A percentile compares a stretch with the other conserved stretches of the same genome.
Evolutionary conservation across 2,888 invertebrate genomes (phyloP).

Genomic region (Melieria omissa): DNA sequence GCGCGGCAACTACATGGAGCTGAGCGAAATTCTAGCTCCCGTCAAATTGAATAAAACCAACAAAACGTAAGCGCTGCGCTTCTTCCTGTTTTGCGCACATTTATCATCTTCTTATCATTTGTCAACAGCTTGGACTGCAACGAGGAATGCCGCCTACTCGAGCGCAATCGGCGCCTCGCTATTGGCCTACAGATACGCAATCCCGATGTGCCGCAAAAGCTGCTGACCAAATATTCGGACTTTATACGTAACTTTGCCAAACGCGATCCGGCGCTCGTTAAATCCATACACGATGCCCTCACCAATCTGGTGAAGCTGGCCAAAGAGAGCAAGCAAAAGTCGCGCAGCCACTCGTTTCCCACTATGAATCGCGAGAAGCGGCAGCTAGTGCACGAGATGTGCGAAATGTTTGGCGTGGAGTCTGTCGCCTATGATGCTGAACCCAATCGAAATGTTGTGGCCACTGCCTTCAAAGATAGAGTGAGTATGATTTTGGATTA

Average conservation of each 20-base stretch:
- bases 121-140: constrained; percentile 85
- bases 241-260: constrained; percentile 85
- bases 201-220: constrained; percentile 79
- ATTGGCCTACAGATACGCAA: constrained; percentile 92
- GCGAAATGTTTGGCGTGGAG: constrained; percentile 93
- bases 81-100: no score
- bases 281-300: constrained; percentile 84
- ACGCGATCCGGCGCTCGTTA: constrained; percentile 83
- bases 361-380: constrained; percentile 94
- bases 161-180: constrained; percentile 89
- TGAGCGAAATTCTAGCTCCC: constrained; percentile 76
- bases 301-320: constrained; percentile 87
- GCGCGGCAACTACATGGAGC: constrained; percentile 79
- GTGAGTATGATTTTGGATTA: constrained; percentile 65
- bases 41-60: constrained; percentile 65
- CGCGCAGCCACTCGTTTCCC: constrained; percentile 87
- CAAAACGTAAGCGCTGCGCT: constrained; percentile 69
- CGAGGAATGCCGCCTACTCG: constrained; percentile 88
- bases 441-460: constrained; percentile 95
- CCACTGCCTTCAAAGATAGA: constrained; percentile 84
- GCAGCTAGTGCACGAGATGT: constrained; percentile 92
- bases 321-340: constrained; percentile 87
- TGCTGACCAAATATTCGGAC: constrained; percentile 87
- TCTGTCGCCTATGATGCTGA: constrained; percentile 95
- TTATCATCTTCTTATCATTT: background rate